These are phyloP conservation scores for Rallus limicola DNA, from an alignment of 2,113 vertebrate genomes.

Conservation along the genomic window DNA sequence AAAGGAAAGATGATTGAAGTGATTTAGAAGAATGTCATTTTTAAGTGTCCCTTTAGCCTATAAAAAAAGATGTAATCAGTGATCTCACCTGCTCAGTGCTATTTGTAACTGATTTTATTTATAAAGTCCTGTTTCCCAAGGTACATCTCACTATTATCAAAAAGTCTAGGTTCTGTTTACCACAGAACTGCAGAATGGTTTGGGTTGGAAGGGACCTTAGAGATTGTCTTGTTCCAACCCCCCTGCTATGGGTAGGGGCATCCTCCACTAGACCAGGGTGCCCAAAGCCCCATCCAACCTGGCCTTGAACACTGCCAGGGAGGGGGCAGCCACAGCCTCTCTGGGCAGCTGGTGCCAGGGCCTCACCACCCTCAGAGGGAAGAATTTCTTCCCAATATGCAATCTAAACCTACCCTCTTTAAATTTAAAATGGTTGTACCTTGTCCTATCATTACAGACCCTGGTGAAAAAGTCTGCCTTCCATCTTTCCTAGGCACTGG, in stretches of 20 bases:
- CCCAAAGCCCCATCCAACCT: background rate
- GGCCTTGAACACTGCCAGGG: fast-evolving
- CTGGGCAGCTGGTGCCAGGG: background rate
- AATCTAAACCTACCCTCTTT: background rate
- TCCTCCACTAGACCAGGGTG: background rate
- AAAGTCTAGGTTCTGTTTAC: background rate
- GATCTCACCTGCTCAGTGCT: background rate
- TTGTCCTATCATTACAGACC: background rate
- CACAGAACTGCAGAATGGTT: background rate
- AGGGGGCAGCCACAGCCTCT: too few relatives aligned
- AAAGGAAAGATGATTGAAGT: background rate
- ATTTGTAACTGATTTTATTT: background rate
- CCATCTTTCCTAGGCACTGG: background rate
- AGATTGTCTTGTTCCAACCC: background rate
- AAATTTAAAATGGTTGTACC: background rate
- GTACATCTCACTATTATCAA: background rate
- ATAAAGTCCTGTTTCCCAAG: background rate
- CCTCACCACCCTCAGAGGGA: background rate
- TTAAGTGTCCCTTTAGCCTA: background rate
- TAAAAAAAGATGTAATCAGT: background rate
- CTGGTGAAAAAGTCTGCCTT: background rate
- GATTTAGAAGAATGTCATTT: background rate
- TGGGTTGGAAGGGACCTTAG: background rate
- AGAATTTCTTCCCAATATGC: background rate
- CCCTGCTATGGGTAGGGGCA: background rate